A percentile compares a stretch with the other conserved stretches of the same genome.
These are phyloP conservation scores for Pseudomyrmex dendroicus DNA, from an alignment of 1,140 invertebrate genomes.

Conservation along the genomic window DNA sequence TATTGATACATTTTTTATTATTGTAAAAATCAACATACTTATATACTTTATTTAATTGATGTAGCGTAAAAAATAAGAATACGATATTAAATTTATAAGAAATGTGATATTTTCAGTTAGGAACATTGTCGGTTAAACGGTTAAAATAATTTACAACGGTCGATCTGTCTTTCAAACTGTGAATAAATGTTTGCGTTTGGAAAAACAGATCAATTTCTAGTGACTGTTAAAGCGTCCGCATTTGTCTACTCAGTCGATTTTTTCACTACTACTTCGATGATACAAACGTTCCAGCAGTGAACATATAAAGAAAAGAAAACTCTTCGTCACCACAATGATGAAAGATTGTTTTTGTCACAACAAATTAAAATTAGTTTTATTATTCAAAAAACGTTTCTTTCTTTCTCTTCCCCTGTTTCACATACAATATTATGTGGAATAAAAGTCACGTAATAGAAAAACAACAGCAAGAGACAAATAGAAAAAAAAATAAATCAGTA, in stretches of 20 bases:
- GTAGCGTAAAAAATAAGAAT: background rate
- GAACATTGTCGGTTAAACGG: conserved; percentile 8
- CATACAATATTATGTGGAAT: background rate
- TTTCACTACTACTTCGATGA: no score
- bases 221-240: background rate
- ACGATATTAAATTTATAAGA: background rate
- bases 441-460: background rate
- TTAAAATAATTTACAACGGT: conserved; percentile 14
- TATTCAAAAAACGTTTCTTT: background rate
- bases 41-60: background rate
- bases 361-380: background rate
- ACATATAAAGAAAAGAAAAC: no score
- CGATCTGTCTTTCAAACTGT: conserved; percentile 15
- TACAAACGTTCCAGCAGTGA: no score
- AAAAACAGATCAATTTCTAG: conserved; percentile 25
- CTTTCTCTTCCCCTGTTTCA: background rate
- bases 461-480: background rate
- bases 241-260: conserved; percentile 6
- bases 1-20: background rate
- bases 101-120: background rate
- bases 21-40: background rate
- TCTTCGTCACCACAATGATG: background rate
- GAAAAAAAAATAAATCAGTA: conserved; percentile 21
- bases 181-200: conserved; percentile 7
- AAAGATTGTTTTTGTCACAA: background rate